Percentiles rank a stretch among this genome's conserved stretches.
These are phyloP conservation scores for Monoplex corrugatus DNA, from an alignment of 2,888 invertebrate genomes.

Conservation along the genomic window DNA sequence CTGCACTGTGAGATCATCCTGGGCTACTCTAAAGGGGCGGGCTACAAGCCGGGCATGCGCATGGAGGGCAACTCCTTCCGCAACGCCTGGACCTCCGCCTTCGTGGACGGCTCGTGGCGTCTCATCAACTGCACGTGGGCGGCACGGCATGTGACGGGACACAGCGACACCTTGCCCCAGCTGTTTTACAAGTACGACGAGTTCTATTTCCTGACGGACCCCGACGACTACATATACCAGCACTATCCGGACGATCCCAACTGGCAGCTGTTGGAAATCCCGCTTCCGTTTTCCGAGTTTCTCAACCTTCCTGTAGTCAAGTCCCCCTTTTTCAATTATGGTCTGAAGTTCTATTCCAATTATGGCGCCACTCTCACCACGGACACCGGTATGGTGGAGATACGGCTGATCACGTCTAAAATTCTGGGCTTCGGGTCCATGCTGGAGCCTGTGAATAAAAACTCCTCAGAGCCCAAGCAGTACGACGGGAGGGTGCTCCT, in stretches of 20 bases:
- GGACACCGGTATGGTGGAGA: conserved; percentile 76
- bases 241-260: conserved; percentile 79
- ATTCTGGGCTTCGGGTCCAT: conserved; percentile 76
- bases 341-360: conserved; percentile 75
- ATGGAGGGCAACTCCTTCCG: conserved; percentile 86
- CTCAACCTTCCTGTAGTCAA: conserved; percentile 82
- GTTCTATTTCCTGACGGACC: conserved; percentile 81
- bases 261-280: conserved; percentile 83
- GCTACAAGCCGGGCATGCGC: conserved; percentile 94
- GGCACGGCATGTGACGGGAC: conserved; percentile 86
- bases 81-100: conserved; percentile 99
- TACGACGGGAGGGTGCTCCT: conserved; percentile 74
- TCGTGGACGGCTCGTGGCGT: conserved; percentile 98
- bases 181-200: conserved; percentile 80
- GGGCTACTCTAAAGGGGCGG: conserved; percentile 99
- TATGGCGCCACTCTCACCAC: conserved; percentile 75
- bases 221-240: conserved; percentile 80
- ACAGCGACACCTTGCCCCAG: conserved; percentile 74
- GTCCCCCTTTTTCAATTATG: conserved; percentile 82
- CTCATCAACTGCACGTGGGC: conserved; percentile 99
- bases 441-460: conserved; percentile 72
- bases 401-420: conserved; percentile 75
- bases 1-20: conserved; percentile 99
- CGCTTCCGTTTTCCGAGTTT: conserved; percentile 82
- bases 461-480: conserved; percentile 63